Percentiles rank a stretch among this genome's conserved stretches.
Conservation (phyloP, 2,888 invertebrate species). For the Drosophila demipolita region DNA sequence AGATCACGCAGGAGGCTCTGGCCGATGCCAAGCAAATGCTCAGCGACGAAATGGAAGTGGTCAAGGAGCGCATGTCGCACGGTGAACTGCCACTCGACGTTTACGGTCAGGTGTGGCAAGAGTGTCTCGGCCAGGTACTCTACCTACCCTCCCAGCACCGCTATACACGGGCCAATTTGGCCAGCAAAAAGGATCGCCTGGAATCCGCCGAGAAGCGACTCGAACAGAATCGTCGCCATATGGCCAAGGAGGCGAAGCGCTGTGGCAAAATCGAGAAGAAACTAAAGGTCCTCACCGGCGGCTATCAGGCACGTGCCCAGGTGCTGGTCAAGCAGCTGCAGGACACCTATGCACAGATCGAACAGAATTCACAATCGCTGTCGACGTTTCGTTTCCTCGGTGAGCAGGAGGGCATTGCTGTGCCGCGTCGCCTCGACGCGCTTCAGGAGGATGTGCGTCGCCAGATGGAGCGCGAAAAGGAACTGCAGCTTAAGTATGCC, state of each 20-base stretch:
- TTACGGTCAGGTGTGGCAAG: constrained; percentile 98
- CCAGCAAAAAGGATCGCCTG: constrained; percentile 97
- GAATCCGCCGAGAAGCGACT: constrained; percentile 96
- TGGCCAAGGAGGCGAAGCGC: constrained; percentile 98
- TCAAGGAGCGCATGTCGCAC: constrained; percentile 97
- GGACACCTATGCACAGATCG: constrained; percentile 95
- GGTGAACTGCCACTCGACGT: constrained; percentile 96
- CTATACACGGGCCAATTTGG: constrained; percentile 97
- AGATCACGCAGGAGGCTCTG: constrained; percentile 89
- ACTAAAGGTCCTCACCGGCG: constrained; percentile 96
- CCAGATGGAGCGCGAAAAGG: constrained; percentile 96
- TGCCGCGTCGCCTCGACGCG: constrained; percentile 95
- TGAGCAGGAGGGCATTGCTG: constrained; percentile 94
- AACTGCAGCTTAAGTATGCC: constrained; percentile 93
- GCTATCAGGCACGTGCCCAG: constrained; percentile 93
- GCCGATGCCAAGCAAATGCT: constrained; percentile 88
- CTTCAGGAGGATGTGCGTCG: constrained; percentile 96
- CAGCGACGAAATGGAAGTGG: constrained; percentile 93
- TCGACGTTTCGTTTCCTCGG: constrained; percentile 96
- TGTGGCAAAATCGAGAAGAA: constrained; percentile 99
- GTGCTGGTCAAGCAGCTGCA: constrained; percentile 94
- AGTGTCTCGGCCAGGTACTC: constrained; percentile 96
- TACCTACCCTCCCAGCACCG: constrained; percentile 96
- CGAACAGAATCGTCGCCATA: constrained; percentile 97
- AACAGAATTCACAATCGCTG: constrained; percentile 94